A percentile compares a stretch with the other conserved stretches of the same genome.
These are phyloP conservation scores for Manis crassicaudata DNA, from an alignment of 2,797 vertebrate species.

Conservation along the genomic window DNA sequence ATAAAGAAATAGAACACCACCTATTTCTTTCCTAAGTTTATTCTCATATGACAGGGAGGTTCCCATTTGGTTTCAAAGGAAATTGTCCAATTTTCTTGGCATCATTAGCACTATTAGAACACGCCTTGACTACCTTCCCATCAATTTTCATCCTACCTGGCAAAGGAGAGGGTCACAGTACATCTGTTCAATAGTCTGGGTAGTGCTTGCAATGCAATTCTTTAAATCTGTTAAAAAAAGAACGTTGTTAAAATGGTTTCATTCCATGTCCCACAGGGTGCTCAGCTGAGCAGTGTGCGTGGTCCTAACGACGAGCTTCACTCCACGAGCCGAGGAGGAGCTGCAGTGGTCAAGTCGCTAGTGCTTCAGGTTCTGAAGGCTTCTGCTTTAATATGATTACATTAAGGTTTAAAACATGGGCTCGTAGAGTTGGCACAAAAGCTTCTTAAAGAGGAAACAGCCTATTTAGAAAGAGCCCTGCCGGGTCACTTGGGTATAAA, in stretches of 20 bases:
- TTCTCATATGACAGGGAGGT: not conserved
- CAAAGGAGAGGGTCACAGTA: slow-evolving; percentile 93
- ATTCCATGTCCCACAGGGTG: not conserved
- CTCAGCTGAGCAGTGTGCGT: not conserved
- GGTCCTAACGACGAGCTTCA: not conserved
- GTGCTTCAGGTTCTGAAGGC: not conserved
- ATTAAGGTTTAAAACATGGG: not conserved
- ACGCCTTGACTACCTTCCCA: not conserved
- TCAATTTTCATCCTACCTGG: slow-evolving; percentile 88
- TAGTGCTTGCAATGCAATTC: slow-evolving; percentile 89
- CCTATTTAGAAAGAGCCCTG: not conserved
- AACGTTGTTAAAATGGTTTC: not conserved
- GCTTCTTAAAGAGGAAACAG: not conserved
- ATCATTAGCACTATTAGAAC: not conserved
- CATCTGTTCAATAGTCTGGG: slow-evolving; percentile 90
- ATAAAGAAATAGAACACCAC: not conserved
- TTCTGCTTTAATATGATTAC: not conserved
- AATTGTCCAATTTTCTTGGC: not conserved
- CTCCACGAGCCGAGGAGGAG: not conserved
- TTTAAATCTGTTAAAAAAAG: slow-evolving; percentile 90
- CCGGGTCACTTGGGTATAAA: not conserved
- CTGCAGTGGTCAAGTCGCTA: not conserved
- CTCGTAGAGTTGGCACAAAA: not conserved
- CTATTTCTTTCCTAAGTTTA: not conserved
- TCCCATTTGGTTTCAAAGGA: not conserved